These are phyloP conservation scores for Calvadosia cruxmelitensis DNA, from an alignment of 30 jellyfish, hydroid and myxozoan species.

Conservation along the genomic window DNA sequence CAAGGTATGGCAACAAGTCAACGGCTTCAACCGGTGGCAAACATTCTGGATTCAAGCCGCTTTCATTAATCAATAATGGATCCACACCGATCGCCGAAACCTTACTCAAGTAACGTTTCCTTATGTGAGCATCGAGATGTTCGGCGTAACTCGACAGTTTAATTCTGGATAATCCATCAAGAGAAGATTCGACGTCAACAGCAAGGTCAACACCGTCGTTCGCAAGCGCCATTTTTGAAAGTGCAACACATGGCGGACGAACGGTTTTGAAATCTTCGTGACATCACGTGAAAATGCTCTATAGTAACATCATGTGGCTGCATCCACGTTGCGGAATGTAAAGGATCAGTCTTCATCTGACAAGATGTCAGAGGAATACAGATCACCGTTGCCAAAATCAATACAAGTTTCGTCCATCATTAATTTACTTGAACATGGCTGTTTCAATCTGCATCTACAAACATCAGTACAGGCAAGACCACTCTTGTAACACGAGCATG, in stretches of 20 bases:
- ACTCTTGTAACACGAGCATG: no score
- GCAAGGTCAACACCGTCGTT: neutral
- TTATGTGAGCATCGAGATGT: constrained; percentile 7
- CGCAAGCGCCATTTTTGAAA: neutral
- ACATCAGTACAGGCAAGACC: no score
- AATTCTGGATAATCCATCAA: neutral
- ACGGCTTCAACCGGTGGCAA: constrained; percentile 24
- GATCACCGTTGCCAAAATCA: no score
- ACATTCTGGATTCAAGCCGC: constrained; percentile 20
- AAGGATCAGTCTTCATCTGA: no score
- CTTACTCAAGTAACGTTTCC: constrained; percentile 8
- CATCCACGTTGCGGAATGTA: no score
- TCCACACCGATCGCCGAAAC: constrained; percentile 7
- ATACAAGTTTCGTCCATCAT: no score
- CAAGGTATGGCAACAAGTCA: constrained; percentile 21
- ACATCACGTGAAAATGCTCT: constrained; percentile 20
- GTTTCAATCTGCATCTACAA: no score
- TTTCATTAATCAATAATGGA: constrained; percentile 5
- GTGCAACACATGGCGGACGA: constrained; percentile 19
- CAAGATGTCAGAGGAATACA: no score
- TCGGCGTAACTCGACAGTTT: neutral
- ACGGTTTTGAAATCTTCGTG: constrained; percentile 7
- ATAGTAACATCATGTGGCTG: no score
- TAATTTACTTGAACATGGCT: no score
- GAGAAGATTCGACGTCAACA: neutral